phyloP scores from a whole-genome alignment of 2,797 vertebrate genomes.

The Varecia variegata region DNA sequence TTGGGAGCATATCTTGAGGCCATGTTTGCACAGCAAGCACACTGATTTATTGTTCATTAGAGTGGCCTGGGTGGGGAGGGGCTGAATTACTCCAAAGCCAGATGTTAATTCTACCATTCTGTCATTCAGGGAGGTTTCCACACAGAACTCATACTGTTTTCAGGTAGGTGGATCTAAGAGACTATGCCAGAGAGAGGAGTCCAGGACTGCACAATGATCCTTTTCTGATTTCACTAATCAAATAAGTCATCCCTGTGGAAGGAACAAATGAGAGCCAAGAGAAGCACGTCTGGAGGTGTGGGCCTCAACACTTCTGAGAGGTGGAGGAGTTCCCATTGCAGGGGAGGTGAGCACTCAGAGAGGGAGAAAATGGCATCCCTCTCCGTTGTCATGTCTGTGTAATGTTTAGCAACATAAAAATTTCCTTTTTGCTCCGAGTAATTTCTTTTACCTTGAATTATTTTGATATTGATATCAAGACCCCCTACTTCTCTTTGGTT shows the following conservation, averaged over 20 bases:
- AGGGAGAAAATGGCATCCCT: not conserved
- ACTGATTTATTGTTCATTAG: not conserved
- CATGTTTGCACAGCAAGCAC: not conserved
- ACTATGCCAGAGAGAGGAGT: not conserved
- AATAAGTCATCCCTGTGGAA: not conserved
- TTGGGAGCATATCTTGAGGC: not conserved
- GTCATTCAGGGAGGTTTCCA: not conserved
- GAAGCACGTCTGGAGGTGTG: not conserved
- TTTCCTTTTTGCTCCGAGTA: not conserved
- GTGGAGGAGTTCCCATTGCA: rapidly evolving
- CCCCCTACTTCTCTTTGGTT: not conserved
- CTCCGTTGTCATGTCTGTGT: not conserved
- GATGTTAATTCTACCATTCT: not conserved
- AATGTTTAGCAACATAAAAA: not conserved
- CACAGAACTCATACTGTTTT: not conserved
- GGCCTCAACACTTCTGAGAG: too few species aligned
- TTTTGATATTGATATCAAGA: not conserved
- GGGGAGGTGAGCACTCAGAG: not conserved
- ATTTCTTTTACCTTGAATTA: not conserved
- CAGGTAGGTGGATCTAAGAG: not conserved
- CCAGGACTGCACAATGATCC: not conserved
- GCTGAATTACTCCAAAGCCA: not conserved
- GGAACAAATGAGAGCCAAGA: not conserved
- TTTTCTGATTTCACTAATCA: not conserved
- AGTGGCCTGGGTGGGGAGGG: not conserved